phyloP scores from a whole-genome alignment of 2,888 invertebrate genomes.

The Protophormia terraenovae region DNA sequence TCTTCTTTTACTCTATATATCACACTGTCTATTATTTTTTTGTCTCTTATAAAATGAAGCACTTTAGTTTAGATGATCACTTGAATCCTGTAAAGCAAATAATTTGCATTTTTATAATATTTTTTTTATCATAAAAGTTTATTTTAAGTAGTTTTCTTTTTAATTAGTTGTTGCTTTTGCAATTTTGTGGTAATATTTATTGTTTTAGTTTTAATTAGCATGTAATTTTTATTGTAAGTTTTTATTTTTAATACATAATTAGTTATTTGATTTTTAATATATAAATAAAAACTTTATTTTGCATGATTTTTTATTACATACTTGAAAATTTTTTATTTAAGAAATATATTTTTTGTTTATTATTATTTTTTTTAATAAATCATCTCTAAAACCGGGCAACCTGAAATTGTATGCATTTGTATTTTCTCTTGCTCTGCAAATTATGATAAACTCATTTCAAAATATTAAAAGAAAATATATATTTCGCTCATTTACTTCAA shows the following conservation, averaged over 20 bases:
- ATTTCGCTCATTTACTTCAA: too few relatives aligned
- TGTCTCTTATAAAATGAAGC: slow-evolving; percentile 28
- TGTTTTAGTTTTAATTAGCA: slow-evolving; percentile 14
- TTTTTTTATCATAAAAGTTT: not conserved
- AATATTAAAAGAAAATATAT: too few relatives aligned
- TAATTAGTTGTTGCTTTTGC: slow-evolving; percentile 11
- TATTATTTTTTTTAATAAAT: not conserved
- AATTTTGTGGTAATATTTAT: not conserved
- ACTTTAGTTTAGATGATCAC: slow-evolving; percentile 49
- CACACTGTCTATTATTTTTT: slow-evolving; percentile 29
- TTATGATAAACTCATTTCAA: not conserved
- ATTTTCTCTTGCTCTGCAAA: not conserved
- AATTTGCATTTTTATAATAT: slow-evolving; percentile 11
- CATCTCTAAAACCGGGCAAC: not conserved
- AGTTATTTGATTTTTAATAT: not conserved
- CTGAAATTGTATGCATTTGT: not conserved
- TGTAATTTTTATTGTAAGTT: not conserved
- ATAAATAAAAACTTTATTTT: not conserved
- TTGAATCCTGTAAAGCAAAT: slow-evolving; percentile 62
- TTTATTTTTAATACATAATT: not conserved
- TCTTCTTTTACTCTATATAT: slow-evolving; percentile 23
- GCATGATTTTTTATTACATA: not conserved
- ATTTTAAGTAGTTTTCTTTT: not conserved
- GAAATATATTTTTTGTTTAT: not conserved
- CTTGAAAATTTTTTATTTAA: not conserved